Evolutionary conservation across 2,113 vertebrate species (phyloP), one percentile per base, ranked within the genome.

Genomic region (Nestor notabilis): DNA sequence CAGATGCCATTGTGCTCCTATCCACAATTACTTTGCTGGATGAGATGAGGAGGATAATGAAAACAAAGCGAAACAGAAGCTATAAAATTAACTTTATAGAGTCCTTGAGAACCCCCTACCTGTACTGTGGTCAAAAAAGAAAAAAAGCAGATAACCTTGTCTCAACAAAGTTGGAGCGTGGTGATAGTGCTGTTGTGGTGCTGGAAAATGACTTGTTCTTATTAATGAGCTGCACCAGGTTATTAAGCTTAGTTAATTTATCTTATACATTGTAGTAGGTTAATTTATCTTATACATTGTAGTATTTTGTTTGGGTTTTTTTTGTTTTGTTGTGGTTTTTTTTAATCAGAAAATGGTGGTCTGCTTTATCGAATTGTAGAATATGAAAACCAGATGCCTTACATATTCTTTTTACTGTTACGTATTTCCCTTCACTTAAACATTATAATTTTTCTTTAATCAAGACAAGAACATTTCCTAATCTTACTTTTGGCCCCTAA

Each of bases 301-400:
- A 60, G 29, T 78, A 64, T 75, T n/a, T n/a, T n/a, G n/a, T n/a
- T n/a, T n/a, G n/a, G n/a, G n/a, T n/a, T n/a, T n/a, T n/a, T 78
- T 81, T 58, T 33, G 37, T 19, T 92, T 84, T 58, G 17, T 29
- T 82, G 23, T 47, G n/a, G 27, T 1, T 0, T 64, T 52, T 50
- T 64, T n/a, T 33, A 0, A 52, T 69, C 12, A 80, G 75, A 91
- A 96, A 92, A 81, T 44, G 76, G 17, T 58, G 7, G 78, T 76
- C 24, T 69, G 29, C 77, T 91, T n/a, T 87, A 89, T 69, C 14
- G 91, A 88, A 61, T 9, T 74, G 63, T 72, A 74, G n/a, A 88
- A 77, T 84, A 77, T 92, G 63, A 88, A 77, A 92, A 16, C 82
- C 96, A 97, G 85, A 86, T 88, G 87, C 43, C 47, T 87, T 76